Evolutionary conservation across 2,113 vertebrate genomes (phyloP).

Genomic region (Thymallus thymallus): DNA sequence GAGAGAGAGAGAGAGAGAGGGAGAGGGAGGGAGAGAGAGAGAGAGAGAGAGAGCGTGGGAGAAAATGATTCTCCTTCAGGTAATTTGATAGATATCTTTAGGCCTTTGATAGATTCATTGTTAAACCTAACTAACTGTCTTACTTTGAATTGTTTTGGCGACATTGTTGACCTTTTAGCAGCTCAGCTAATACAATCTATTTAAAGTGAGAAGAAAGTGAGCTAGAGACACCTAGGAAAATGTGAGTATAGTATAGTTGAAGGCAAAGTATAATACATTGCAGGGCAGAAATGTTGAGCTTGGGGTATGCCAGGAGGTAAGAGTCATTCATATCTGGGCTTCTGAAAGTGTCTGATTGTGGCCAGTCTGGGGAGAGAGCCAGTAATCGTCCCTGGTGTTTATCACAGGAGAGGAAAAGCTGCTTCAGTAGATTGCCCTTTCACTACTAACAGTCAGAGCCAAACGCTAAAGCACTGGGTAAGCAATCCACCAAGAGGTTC

Average conservation of each 20-base stretch:
- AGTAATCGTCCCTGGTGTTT: conserved; percentile 30
- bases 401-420: conserved; percentile 17
- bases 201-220: background rate
- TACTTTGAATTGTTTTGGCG: too few relatives aligned
- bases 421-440: conserved; percentile 47
- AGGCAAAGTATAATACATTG: too few relatives aligned
- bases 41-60: background rate
- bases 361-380: conserved; percentile 24
- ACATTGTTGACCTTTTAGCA: too few relatives aligned
- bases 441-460: conserved; percentile 6
- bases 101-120: too few relatives aligned
- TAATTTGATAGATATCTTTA: too few relatives aligned
- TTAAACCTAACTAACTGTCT: too few relatives aligned
- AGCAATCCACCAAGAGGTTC: background rate
- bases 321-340: conserved; percentile 16
- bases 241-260: background rate
- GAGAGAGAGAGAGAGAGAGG: background rate
- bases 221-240: background rate
- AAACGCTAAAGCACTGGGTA: background rate
- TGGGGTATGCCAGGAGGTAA: background rate
- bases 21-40: background rate
- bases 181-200: too few relatives aligned
- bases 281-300: background rate
- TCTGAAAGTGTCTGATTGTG: conserved; percentile 34
- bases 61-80: too few relatives aligned